Percentiles rank a stretch among this genome's conserved stretches.
phyloP scores from a whole-genome alignment of 2,797 vertebrate genomes.

The Amblyopsis hoosieri region DNA sequence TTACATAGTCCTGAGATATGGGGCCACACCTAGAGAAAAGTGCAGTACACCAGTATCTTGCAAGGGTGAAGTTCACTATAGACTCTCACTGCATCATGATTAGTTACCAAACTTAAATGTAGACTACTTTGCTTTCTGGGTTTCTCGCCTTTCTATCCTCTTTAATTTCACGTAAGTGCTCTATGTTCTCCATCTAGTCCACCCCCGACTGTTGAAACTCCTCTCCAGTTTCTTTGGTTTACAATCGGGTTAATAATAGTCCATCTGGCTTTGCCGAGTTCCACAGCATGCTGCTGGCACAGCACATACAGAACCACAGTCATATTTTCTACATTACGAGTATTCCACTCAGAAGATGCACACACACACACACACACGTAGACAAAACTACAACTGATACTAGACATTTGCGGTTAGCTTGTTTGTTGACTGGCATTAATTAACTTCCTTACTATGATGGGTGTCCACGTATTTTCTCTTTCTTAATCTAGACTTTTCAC shows the following conservation, averaged over 20 bases:
- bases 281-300: constrained; percentile 44
- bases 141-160: neutral
- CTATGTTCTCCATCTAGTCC: constrained; percentile 8
- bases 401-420: constrained; percentile 16
- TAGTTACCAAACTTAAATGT: constrained; percentile 5
- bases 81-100: neutral
- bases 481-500: constrained; percentile 10
- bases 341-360: neutral
- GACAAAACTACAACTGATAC: constrained; percentile 16
- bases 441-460: constrained; percentile 14
- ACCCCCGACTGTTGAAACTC: constrained; percentile 1
- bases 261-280: constrained; percentile 20
- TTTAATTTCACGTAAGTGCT: constrained; percentile 15
- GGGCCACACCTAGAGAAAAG: constrained; percentile 38
- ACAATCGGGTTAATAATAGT: constrained; percentile 13
- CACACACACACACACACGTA: constrained; percentile 10
- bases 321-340: constrained; percentile 28
- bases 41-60: constrained; percentile 19
- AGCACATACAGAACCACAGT: constrained; percentile 28
- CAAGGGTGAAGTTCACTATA: constrained; percentile 32
- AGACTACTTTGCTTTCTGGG: neutral
- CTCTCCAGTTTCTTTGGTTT: constrained; percentile 15
- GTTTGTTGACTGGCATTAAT: constrained; percentile 34
- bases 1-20: constrained; percentile 38
- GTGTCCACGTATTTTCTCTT: constrained; percentile 19